Evolutionary conservation across 2,888 invertebrate genomes (phyloP).

Genomic region (Stenodera caucasica): DNA sequence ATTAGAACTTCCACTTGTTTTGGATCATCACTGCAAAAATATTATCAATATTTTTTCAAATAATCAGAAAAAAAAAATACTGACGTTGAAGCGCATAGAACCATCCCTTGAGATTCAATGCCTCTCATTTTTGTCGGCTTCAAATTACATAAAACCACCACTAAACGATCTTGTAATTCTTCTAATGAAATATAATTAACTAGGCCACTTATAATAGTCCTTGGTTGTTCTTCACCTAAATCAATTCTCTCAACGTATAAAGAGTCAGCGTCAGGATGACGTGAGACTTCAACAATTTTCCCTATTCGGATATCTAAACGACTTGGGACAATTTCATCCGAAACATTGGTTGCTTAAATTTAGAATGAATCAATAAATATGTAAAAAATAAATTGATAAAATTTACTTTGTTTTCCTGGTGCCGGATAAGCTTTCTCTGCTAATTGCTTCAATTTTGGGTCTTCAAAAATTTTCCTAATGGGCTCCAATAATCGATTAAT

Average conservation of each 20-base stretch:
- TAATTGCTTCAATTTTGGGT: constrained; percentile 77
- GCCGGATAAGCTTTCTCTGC: constrained; percentile 83
- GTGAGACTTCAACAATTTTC: constrained; percentile 77
- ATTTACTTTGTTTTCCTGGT: constrained; percentile 66
- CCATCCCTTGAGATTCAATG: constrained; percentile 89
- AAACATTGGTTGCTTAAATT: constrained; percentile 45
- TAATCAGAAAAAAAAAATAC: constrained; percentile 31
- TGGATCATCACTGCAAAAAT: constrained; percentile 65
- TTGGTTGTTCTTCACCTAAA: constrained; percentile 73
- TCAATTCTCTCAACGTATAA: constrained; percentile 93
- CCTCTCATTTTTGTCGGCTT: constrained; percentile 97
- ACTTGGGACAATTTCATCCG: constrained; percentile 69
- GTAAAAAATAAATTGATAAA: no score
- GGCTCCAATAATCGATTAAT: constrained; percentile 88
- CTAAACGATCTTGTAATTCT: constrained; percentile 85
- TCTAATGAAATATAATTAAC: constrained; percentile 90
- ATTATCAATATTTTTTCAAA: constrained; percentile 22
- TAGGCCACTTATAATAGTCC: constrained; percentile 83
- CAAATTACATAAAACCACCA: constrained; percentile 92
- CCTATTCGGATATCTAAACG: constrained; percentile 87
- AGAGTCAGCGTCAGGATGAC: constrained; percentile 90
- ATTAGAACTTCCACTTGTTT: constrained; percentile 83
- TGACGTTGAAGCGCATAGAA: constrained; percentile 83
- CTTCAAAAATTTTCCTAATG: constrained; percentile 82
- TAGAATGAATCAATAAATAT: no score